Evolutionary conservation across 2,888 invertebrate species (phyloP).

Genomic region (Pyrochroa serraticornis): DNA sequence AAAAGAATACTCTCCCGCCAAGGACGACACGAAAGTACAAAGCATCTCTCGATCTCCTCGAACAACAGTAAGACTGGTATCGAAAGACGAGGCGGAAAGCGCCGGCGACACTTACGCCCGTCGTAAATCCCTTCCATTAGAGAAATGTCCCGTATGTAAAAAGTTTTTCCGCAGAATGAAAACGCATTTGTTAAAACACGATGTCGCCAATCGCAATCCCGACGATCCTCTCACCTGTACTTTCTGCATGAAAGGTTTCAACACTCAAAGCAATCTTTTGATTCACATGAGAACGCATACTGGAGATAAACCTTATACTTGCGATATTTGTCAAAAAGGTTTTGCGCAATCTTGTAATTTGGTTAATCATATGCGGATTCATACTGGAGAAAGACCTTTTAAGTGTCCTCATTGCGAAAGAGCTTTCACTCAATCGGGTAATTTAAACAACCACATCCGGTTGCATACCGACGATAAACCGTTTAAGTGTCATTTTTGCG

Average conservation of each 20-base stretch:
- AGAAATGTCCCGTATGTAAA: conserved; percentile 56
- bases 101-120: conserved; percentile 47
- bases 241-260: conserved; percentile 45
- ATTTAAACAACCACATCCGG: conserved; percentile 55
- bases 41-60: conserved; percentile 37
- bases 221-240: conserved; percentile 47
- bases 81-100: conserved; percentile 47
- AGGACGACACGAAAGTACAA: conserved; percentile 33
- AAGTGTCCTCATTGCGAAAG: conserved; percentile 57
- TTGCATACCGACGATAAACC: conserved; percentile 57
- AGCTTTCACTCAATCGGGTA: conserved; percentile 57
- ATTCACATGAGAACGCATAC: conserved; percentile 56
- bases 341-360: conserved; percentile 57
- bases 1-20: conserved; percentile 37
- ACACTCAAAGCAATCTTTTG: conserved; percentile 52
- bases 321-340: conserved; percentile 54
- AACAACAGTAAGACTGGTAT: conserved; percentile 46
- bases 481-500: conserved; percentile 56
- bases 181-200: conserved; percentile 58
- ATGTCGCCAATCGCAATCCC: conserved; percentile 42
- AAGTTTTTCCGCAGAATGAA: conserved; percentile 57
- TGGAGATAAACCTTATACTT: conserved; percentile 53
- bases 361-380: conserved; percentile 55
- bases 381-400: conserved; percentile 56
- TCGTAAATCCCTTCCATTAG: conserved; percentile 53